A percentile compares a stretch with the other conserved stretches of the same genome.
Conservation (phyloP, 2,797 vertebrate species). For the Falco columbarius region DNA sequence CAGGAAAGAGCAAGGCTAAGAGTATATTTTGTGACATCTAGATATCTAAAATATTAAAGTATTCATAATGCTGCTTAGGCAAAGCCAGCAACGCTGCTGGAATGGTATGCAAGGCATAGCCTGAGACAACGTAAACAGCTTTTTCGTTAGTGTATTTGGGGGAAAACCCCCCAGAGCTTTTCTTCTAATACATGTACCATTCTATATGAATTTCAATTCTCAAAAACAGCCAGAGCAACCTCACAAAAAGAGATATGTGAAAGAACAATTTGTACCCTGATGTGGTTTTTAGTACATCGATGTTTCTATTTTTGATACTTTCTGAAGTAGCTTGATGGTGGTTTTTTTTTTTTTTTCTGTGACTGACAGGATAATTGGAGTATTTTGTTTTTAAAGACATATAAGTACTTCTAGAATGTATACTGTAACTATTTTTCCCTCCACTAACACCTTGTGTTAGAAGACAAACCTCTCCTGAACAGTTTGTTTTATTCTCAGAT, state of each 20-base stretch:
- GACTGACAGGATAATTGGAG: constrained; percentile 17
- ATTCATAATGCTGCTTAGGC: neutral
- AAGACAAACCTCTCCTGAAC: neutral
- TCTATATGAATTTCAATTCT: neutral
- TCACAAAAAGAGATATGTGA: neutral
- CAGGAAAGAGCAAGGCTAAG: neutral
- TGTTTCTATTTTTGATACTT: constrained; percentile 23
- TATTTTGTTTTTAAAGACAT: constrained; percentile 17
- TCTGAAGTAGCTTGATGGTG: neutral
- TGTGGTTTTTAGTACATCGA: neutral
- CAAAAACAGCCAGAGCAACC: neutral
- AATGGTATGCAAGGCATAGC: neutral
- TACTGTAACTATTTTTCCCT: neutral
- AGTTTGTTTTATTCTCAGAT: neutral
- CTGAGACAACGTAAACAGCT: neutral
- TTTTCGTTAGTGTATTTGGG: neutral
- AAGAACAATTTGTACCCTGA: neutral
- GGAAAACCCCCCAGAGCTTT: neutral
- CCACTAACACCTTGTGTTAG: neutral
- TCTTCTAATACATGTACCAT: neutral
- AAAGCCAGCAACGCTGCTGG: neutral
- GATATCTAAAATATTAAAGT: neutral
- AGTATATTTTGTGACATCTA: neutral
- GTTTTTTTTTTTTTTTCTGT: neutral
- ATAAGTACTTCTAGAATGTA: neutral